Conservation (phyloP, 1,140 invertebrate genomes). For the Diabrotica undecimpunctata region DNA sequence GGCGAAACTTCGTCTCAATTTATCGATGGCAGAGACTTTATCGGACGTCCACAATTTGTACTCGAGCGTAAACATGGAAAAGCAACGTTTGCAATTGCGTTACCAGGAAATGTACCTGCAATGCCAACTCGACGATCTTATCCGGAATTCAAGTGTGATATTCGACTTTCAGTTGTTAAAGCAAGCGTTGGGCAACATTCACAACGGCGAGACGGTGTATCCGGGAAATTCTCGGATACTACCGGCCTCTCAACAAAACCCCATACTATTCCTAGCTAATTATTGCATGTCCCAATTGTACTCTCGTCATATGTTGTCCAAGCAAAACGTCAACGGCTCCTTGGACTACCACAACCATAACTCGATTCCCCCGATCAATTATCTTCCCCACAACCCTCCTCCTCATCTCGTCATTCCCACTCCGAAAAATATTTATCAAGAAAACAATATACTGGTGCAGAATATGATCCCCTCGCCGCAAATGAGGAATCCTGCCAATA, state of each 20-base stretch:
- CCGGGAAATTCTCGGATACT: constrained; percentile 49
- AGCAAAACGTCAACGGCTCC: constrained; percentile 57
- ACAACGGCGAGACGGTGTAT: constrained; percentile 51
- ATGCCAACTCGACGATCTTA: constrained; percentile 67
- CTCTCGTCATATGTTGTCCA: constrained; percentile 60
- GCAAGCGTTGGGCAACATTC: constrained; percentile 60
- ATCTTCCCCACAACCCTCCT: constrained; percentile 41
- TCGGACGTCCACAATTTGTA: constrained; percentile 56
- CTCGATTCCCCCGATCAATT: constrained; percentile 47
- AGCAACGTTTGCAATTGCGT: constrained; percentile 61
- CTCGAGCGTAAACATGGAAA: constrained; percentile 56
- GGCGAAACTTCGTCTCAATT: constrained; percentile 56
- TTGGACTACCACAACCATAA: constrained; percentile 53
- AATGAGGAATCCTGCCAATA: constrained; percentile 52
- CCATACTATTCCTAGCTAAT: constrained; percentile 68
- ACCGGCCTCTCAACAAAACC: constrained; percentile 51
- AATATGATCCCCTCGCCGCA: constrained; percentile 48
- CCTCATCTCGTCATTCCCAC: constrained; percentile 43
- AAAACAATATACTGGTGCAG: constrained; percentile 43
- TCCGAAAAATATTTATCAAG: constrained; percentile 42
- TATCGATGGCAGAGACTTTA: constrained; percentile 56
- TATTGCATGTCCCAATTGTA: constrained; percentile 72
- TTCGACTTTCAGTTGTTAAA: constrained; percentile 64
- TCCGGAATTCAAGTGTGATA: constrained; percentile 60
- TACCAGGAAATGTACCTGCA: constrained; percentile 70